These are phyloP conservation scores for Procavia capensis DNA, from an alignment of 2,113 vertebrate species.

Conservation along the genomic window DNA sequence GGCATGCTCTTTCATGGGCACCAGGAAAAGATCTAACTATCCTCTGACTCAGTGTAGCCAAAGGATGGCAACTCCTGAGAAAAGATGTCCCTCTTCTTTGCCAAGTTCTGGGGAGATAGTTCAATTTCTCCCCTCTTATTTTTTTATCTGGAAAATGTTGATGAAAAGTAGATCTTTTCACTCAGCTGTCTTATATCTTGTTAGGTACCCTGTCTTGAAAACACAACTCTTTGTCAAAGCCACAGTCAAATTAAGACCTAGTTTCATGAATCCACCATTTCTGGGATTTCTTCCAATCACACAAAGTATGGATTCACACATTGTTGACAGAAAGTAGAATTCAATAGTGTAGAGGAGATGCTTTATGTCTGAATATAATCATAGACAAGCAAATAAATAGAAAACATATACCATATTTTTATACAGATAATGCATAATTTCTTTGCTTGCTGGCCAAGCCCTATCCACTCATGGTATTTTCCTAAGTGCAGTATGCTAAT, in stretches of 20 bases:
- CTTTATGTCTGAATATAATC: neutral
- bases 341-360: neutral
- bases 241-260: neutral
- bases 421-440: too few relatives aligned
- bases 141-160: conserved; percentile 38
- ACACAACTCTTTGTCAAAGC: neutral
- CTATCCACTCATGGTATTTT: too few relatives aligned
- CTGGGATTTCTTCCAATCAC: conserved; percentile 31
- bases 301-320: neutral
- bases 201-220: neutral
- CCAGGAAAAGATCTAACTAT: neutral
- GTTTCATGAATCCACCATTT: neutral
- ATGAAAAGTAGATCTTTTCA: conserved; percentile 22
- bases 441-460: too few relatives aligned
- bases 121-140: neutral
- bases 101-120: neutral
- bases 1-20: neutral
- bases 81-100: neutral
- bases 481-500: too few relatives aligned
- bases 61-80: neutral
- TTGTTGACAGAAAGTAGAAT: conserved; percentile 1
- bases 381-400: neutral
- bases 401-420: neutral
- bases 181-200: neutral
- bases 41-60: neutral